Conservation (phyloP, 2,888 invertebrate genomes). For the Xanthia icteritia region DNA sequence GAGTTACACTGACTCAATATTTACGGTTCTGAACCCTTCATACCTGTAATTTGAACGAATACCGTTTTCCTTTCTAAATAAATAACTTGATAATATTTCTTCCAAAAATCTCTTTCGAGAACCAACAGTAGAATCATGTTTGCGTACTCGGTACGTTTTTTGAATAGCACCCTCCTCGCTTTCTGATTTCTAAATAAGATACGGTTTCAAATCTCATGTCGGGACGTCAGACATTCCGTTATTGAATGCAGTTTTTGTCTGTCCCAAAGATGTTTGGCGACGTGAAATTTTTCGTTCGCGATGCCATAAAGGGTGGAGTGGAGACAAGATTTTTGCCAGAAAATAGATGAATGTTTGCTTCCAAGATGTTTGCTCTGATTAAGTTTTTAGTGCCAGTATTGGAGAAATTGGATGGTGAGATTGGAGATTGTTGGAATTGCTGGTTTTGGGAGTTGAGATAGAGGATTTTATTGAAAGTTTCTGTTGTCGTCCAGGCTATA, state of each 20-base stretch:
- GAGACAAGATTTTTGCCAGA: slow-evolving; percentile 54
- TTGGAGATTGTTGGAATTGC: slow-evolving; percentile 43
- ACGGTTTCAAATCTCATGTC: slow-evolving; percentile 80
- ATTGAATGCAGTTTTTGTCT: slow-evolving; percentile 73
- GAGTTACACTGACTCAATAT: slow-evolving; percentile 8
- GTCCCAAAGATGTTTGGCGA: slow-evolving; percentile 57
- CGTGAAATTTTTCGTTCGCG: slow-evolving; percentile 61
- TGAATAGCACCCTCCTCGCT: slow-evolving; percentile 73
- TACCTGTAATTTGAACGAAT: slow-evolving; percentile 9
- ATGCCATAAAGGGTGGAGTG: slow-evolving; percentile 47
- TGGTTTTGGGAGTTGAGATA: slow-evolving; percentile 29
- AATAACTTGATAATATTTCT: slow-evolving; percentile 24
- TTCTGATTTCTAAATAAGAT: slow-evolving; percentile 85
- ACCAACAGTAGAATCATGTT: slow-evolving; percentile 68
- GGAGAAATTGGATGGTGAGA: slow-evolving; percentile 49
- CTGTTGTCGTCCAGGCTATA: not conserved
- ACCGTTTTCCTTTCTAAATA: slow-evolving; percentile 5
- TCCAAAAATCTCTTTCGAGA: slow-evolving; percentile 57
- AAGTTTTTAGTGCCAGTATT: slow-evolving; percentile 61
- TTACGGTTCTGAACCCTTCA: not conserved
- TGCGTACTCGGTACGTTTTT: slow-evolving; percentile 73
- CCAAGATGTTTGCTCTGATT: slow-evolving; percentile 58
- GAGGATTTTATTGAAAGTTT: slow-evolving; percentile 42
- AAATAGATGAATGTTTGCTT: slow-evolving; percentile 60
- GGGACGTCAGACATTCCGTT: slow-evolving; percentile 67